A percentile compares a stretch with the other conserved stretches of the same genome.
These are phyloP conservation scores for Sternarchorhynchus goeldii DNA, from an alignment of 2,797 vertebrate genomes.

Conservation along the genomic window DNA sequence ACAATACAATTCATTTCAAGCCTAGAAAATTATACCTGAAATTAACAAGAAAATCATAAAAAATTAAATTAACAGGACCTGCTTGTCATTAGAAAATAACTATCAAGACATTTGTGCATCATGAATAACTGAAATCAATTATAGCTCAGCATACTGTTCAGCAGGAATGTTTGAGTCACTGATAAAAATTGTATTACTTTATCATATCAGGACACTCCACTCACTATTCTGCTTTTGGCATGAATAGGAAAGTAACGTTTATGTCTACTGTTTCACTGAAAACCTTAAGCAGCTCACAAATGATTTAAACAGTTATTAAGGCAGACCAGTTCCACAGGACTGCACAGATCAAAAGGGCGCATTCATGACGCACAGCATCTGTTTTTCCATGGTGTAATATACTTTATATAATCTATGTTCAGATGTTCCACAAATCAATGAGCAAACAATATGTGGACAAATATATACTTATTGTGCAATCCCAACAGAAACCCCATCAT, in stretches of 20 bases:
- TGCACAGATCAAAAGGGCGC: too few species aligned
- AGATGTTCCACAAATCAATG: not conserved
- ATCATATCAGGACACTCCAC: constrained; percentile 2
- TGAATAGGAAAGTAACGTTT: not conserved
- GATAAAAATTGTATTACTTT: constrained; percentile 18
- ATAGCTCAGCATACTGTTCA: constrained; percentile 20
- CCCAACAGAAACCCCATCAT: not conserved
- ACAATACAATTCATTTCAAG: not conserved
- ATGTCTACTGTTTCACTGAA: not conserved
- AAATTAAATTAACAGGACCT: constrained; percentile 5
- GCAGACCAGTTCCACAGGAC: not conserved
- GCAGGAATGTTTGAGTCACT: constrained; percentile 18
- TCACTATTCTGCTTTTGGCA: not conserved
- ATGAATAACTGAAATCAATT: constrained; percentile 52
- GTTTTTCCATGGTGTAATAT: too few species aligned
- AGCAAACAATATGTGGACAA: too few species aligned
- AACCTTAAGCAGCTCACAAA: not conserved
- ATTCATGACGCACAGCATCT: too few species aligned
- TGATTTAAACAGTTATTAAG: not conserved
- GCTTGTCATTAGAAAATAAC: constrained; percentile 19
- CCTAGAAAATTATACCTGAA: not conserved
- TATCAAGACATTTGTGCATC: constrained; percentile 28
- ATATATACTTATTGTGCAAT: not conserved
- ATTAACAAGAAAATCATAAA: constrained; percentile 27
- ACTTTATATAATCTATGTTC: not conserved